phyloP scores from a whole-genome alignment of 2,888 invertebrate species.

The Panopea generosa region DNA sequence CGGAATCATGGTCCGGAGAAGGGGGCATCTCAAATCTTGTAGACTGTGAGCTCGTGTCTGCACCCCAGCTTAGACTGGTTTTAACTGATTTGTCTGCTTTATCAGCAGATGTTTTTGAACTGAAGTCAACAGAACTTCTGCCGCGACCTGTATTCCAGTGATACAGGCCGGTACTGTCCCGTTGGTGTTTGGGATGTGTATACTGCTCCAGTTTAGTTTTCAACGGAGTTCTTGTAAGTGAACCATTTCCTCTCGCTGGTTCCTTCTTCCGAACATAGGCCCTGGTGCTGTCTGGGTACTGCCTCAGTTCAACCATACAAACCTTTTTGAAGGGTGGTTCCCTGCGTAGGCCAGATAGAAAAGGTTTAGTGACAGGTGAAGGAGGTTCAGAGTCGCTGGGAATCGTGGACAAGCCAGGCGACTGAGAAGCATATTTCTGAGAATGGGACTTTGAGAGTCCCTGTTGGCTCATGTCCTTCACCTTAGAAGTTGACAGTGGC shows the following conservation, averaged over 20 bases:
- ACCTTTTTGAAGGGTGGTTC: slow-evolving; percentile 87
- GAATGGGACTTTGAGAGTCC: slow-evolving; percentile 30
- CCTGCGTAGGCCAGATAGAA: slow-evolving; percentile 67
- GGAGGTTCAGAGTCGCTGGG: slow-evolving; percentile 64
- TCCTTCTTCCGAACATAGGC: slow-evolving; percentile 54
- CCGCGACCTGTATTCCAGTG: slow-evolving; percentile 10
- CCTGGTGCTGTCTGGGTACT: slow-evolving; percentile 90
- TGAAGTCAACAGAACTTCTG: slow-evolving; percentile 40
- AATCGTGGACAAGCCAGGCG: slow-evolving; percentile 66
- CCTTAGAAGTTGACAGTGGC: slow-evolving; percentile 33
- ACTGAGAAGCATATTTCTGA: slow-evolving; percentile 55
- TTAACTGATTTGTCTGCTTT: slow-evolving; percentile 50
- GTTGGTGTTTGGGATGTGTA: slow-evolving; percentile 36
- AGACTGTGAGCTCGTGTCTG: slow-evolving; percentile 85
- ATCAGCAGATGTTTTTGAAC: slow-evolving; percentile 21
- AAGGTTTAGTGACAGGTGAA: slow-evolving; percentile 40
- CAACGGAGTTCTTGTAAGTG: slow-evolving; percentile 52
- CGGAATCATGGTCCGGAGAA: slow-evolving; percentile 75
- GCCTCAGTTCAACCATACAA: slow-evolving; percentile 96
- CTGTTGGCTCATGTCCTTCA: slow-evolving; percentile 23
- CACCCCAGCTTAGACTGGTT: slow-evolving; percentile 57
- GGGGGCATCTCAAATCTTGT: slow-evolving; percentile 39
- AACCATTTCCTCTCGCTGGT: slow-evolving; percentile 31
- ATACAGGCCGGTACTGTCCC: slow-evolving; percentile 46
- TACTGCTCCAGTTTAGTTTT: slow-evolving; percentile 58